Conservation (phyloP, 2,113 vertebrate species). For the Gasterosteus nipponicus region DNA sequence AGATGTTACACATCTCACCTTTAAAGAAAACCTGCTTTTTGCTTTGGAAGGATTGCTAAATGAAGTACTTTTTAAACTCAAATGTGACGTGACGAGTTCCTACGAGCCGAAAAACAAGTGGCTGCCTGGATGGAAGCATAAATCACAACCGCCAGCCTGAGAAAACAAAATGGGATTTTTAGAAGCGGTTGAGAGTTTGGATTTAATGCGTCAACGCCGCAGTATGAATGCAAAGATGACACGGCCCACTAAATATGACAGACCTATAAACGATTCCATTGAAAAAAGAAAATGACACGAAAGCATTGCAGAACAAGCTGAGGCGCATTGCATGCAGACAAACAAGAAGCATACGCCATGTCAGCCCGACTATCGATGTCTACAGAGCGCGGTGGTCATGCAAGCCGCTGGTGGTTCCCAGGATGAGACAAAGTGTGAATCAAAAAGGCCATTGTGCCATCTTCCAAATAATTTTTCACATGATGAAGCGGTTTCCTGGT, state of each 20-base stretch:
- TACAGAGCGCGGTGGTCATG: slow-evolving; percentile 30
- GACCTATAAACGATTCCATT: slow-evolving; percentile 3
- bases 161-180: background rate
- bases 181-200: background rate
- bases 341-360: slow-evolving; percentile 26
- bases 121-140: slow-evolving; percentile 3
- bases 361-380: slow-evolving; percentile 18
- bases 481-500: background rate
- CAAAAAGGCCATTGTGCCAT: slow-evolving; percentile 14
- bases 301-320: background rate
- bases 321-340: slow-evolving; percentile 8
- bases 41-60: too few species aligned
- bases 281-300: slow-evolving; percentile 12
- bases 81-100: background rate
- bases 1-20: too few species aligned
- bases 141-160: background rate
- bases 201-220: background rate
- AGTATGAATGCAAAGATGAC: background rate
- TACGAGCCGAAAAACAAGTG: background rate
- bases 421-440: slow-evolving; percentile 56
- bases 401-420: slow-evolving; percentile 32
- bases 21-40: too few species aligned
- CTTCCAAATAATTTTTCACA: slow-evolving; percentile 34
- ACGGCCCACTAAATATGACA: background rate
- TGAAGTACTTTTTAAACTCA: too few species aligned